These are phyloP conservation scores for Cantharis rufa DNA, from an alignment of 2,888 invertebrate species.

Conservation along the genomic window DNA sequence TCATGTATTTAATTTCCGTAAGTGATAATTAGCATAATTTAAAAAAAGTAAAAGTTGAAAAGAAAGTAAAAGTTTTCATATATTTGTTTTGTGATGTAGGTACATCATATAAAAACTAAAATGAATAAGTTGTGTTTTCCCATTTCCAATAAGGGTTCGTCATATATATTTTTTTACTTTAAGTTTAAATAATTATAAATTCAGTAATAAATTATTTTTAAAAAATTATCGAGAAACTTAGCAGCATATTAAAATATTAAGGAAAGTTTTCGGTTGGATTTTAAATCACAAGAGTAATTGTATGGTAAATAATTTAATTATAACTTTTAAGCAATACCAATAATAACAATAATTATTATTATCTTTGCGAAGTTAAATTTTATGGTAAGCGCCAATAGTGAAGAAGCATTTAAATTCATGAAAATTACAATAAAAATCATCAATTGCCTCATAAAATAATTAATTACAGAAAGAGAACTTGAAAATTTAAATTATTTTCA, in stretches of 20 bases:
- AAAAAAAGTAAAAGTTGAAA: conserved; percentile 4
- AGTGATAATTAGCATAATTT: conserved; percentile 4
- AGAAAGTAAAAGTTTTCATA: conserved; percentile 2
- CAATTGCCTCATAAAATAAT: not conserved
- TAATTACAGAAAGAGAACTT: not conserved
- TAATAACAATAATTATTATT: not conserved
- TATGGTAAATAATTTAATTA: not conserved
- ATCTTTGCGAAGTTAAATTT: not conserved
- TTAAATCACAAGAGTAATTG: not conserved
- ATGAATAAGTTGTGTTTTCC: not conserved
- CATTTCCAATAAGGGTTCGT: not conserved
- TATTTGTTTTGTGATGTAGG: not conserved
- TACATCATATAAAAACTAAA: not conserved
- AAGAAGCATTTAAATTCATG: no score
- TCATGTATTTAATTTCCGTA: conserved; percentile 2
- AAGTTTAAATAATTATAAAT: not conserved
- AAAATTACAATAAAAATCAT: no score
- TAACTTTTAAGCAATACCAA: not conserved
- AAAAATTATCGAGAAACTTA: not conserved
- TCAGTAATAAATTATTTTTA: no score
- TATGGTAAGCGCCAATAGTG: not conserved
- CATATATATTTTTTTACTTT: not conserved
- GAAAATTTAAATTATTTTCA: not conserved
- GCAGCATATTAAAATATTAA: not conserved
- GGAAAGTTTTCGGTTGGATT: not conserved